A percentile compares a stretch with the other conserved stretches of the same genome.
Evolutionary conservation across 2,797 vertebrate genomes (phyloP).

Genomic region (Lacerta bilineata): DNA sequence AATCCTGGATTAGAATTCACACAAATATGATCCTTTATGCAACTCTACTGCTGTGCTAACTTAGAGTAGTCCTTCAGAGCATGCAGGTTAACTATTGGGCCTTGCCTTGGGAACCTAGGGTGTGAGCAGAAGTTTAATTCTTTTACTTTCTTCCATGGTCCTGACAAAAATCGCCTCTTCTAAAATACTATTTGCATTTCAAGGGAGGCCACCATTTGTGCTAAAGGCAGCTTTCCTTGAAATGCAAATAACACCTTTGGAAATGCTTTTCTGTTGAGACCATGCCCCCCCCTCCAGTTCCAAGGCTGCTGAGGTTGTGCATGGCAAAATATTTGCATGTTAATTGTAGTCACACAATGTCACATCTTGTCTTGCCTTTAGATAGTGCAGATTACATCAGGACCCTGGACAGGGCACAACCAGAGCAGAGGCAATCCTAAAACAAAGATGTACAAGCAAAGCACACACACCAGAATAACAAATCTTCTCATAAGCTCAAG

Average conservation of each 20-base stretch:
- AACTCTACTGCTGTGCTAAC: neutral
- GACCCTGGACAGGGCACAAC: neutral
- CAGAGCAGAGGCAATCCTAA: neutral
- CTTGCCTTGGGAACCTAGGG: neutral
- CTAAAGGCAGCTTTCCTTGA: too few species aligned
- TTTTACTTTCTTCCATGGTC: neutral
- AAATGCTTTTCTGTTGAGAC: neutral
- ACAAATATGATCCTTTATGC: neutral
- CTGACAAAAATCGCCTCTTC: neutral
- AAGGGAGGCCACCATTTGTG: neutral
- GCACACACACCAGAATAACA: neutral
- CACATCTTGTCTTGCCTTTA: constrained; percentile 3
- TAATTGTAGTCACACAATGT: neutral
- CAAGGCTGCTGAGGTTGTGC: neutral
- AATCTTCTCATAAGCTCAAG: neutral
- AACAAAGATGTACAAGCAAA: too few species aligned
- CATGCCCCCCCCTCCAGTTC: neutral
- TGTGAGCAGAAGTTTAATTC: neutral
- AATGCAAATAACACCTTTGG: neutral
- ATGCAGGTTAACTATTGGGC: neutral
- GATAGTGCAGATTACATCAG: neutral
- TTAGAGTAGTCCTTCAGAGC: neutral
- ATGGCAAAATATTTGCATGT: neutral
- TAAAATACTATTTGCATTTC: neutral
- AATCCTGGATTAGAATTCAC: neutral